Conservation (phyloP, 2,797 vertebrate genomes). For the Sebastolobus alascanus region DNA sequence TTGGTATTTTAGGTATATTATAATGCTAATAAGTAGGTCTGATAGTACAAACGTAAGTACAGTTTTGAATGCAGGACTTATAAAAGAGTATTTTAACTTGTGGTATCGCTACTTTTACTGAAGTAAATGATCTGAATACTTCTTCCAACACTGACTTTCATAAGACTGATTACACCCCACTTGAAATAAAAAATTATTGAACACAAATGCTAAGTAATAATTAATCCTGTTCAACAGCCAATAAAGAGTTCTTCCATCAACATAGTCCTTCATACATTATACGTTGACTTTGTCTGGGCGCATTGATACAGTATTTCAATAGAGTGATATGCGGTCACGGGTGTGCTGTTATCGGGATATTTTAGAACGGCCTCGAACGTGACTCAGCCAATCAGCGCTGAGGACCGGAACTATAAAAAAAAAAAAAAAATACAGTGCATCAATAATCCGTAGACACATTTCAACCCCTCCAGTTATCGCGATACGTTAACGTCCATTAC, state of each 20-base stretch:
- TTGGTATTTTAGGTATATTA: no score
- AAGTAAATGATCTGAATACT: not conserved
- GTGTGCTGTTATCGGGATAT: constrained; percentile 35
- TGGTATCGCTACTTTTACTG: not conserved
- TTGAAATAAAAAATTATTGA: not conserved
- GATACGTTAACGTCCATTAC: constrained; percentile 40
- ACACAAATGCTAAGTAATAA: not conserved
- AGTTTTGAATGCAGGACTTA: not conserved
- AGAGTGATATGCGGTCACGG: constrained; percentile 11
- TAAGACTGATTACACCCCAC: not conserved
- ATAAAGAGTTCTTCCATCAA: not conserved
- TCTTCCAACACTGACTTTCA: not conserved
- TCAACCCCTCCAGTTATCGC: constrained; percentile 41
- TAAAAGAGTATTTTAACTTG: no score
- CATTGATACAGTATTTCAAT: no score
- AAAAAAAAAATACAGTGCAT: not conserved
- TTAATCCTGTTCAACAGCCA: not conserved
- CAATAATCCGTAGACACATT: not conserved
- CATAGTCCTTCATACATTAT: no score
- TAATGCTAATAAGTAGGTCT: no score
- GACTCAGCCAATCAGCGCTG: constrained; percentile 52
- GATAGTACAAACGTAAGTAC: no score
- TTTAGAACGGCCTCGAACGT: constrained; percentile 16
- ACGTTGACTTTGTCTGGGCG: no score
- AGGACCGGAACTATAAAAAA: constrained; percentile 6